These are phyloP conservation scores for Ursus arctos DNA, from an alignment of 2,113 vertebrate species.

Conservation along the genomic window DNA sequence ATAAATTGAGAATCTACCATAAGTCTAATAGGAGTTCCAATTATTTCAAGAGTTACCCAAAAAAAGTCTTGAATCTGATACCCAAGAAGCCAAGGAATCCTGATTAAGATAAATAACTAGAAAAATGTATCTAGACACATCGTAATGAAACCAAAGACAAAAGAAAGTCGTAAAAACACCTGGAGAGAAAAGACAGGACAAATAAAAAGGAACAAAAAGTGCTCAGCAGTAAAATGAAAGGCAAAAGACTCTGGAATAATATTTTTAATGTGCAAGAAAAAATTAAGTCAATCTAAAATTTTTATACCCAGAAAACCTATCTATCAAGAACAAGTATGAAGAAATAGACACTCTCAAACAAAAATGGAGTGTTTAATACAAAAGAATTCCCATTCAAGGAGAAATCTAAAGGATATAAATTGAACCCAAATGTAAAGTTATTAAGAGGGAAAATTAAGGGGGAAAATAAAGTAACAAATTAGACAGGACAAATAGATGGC, in stretches of 20 bases:
- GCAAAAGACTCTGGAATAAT: not conserved
- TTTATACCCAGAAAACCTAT: conserved; percentile 23
- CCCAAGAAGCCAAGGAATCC: not conserved
- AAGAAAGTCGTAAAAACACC: not conserved
- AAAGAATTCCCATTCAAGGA: not conserved
- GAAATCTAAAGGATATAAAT: not conserved
- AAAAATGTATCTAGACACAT: not conserved
- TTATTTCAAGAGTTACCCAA: conserved; percentile 21
- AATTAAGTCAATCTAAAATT: not conserved
- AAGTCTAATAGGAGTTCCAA: not conserved
- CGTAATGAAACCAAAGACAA: not conserved
- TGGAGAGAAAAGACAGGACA: not conserved
- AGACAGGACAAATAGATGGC: not conserved
- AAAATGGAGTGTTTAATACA: not conserved
- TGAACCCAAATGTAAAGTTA: not conserved
- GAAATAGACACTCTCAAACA: conserved; percentile 30
- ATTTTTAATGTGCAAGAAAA: not conserved
- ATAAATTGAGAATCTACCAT: not conserved
- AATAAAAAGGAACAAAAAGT: not conserved
- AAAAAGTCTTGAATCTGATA: not conserved
- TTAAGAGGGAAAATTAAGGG: not conserved
- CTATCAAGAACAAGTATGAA: not conserved
- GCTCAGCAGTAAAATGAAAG: not conserved
- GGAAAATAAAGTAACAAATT: conserved; percentile 33
- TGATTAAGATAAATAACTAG: not conserved